Conservation (phyloP, 2,797 vertebrate species). For the Tiaroga cobitis region DNA sequence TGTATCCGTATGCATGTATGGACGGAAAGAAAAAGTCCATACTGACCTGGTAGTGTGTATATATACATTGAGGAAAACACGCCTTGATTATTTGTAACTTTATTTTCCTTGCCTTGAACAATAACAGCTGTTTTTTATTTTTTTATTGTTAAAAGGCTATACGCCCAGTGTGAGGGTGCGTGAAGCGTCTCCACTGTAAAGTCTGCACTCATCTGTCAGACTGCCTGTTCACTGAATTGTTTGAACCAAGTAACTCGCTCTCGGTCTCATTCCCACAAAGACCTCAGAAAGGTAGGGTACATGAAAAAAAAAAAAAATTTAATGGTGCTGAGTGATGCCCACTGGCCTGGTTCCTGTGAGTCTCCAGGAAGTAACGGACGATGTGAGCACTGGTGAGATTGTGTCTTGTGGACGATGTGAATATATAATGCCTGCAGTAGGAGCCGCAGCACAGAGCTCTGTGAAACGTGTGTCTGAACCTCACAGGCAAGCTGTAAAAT, state of each 20-base stretch:
- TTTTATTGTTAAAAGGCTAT: not conserved
- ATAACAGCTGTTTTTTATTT: not conserved
- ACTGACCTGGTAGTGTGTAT: not conserved
- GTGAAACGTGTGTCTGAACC: not conserved
- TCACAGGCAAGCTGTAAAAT: conserved; percentile 11
- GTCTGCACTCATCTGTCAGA: conserved; percentile 18
- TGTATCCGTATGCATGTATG: no score
- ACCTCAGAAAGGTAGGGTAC: not conserved
- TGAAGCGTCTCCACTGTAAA: not conserved
- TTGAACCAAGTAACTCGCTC: not conserved
- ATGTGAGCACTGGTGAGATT: conserved; percentile 17
- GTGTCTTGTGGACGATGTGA: conserved; percentile 37
- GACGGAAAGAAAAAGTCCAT: not conserved
- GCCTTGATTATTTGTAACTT: not conserved
- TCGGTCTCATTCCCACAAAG: not conserved
- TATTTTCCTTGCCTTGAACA: not conserved
- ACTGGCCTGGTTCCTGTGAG: conserved; percentile 1
- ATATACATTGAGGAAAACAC: not conserved
- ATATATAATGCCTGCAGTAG: conserved; percentile 44
- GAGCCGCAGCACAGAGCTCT: conserved; percentile 18
- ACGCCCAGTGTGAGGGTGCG: not conserved
- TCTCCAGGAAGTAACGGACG: not conserved
- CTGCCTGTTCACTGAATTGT: not conserved
- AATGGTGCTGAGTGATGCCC: not conserved
- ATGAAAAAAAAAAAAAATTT: not conserved